A percentile compares a stretch with the other conserved stretches of the same genome.
Evolutionary conservation across 1,140 invertebrate genomes (phyloP).

Genomic region (Schlechtendalia chinensis): DNA sequence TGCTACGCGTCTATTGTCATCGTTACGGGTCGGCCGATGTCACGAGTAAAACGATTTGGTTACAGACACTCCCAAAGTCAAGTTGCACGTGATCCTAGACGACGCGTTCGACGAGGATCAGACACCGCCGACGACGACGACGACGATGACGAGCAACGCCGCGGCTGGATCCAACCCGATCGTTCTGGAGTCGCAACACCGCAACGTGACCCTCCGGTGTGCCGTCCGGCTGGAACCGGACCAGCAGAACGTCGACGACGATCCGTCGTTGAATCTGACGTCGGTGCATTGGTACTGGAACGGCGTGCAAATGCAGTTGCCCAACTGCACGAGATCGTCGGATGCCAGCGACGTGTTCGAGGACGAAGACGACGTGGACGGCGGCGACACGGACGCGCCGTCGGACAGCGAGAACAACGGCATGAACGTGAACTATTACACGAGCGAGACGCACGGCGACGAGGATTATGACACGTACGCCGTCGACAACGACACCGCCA

Average conservation of each 20-base stretch:
- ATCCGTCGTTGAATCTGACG: slow-evolving; percentile 54
- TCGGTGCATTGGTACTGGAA: slow-evolving; percentile 75
- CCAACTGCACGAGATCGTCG: slow-evolving; percentile 64
- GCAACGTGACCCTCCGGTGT: slow-evolving; percentile 79
- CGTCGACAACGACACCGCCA: slow-evolving; percentile 13
- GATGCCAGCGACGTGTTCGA: not conserved
- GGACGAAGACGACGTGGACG: not conserved
- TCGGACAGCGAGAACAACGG: not conserved
- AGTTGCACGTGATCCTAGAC: slow-evolving; percentile 22
- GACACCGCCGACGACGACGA: not conserved
- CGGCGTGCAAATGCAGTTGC: slow-evolving; percentile 79
- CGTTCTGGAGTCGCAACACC: slow-evolving; percentile 73
- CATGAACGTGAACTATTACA: slow-evolving; percentile 9
- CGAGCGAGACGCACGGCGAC: not conserved
- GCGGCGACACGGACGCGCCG: not conserved
- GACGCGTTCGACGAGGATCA: not conserved
- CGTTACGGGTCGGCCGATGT: too few species aligned
- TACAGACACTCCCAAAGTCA: slow-evolving; percentile 26
- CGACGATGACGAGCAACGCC: not conserved
- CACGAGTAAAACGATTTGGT: too few species aligned
- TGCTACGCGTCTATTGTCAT: too few species aligned
- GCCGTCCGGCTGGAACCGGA: slow-evolving; percentile 63
- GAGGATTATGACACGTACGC: slow-evolving; percentile 13
- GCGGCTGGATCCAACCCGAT: slow-evolving; percentile 57
- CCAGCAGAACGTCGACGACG: slow-evolving; percentile 59